Base-by-base conservation (phyloP, 2,113 vertebrate species). In the Ciconia stormi region DNA sequence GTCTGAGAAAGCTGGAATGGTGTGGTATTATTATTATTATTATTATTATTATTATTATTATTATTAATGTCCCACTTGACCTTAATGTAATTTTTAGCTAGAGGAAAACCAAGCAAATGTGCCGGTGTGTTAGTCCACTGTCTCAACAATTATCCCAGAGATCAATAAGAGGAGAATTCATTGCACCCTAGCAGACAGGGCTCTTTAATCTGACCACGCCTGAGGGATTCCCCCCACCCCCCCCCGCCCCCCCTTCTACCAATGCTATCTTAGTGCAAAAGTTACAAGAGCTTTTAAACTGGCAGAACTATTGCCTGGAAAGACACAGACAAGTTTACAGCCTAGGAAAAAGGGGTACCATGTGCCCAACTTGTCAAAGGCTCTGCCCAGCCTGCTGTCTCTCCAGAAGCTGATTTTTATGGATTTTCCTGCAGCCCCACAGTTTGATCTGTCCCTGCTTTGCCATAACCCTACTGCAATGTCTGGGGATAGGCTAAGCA, bases 161-260 rank as follows among this genome's bases (percentile, higher is more conserved):
- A 94, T 84, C 83, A 79, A 27, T 85, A 91, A 61, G 65, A 85
- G 26, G 22, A 78, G 46, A 90, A 92, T 72, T 95, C 56, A 67
- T 50, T 91, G 81, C 65, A 91, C 50, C 34, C 58, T 32, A 14
- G 34, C 66, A 95, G 73, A 82, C 32, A 85, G 61, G 14, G 36
- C 34, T 94, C 14, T 93, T 95, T 53, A 82, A 74, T 92, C 85
- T 74, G 63, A 72, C 32, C 62, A 38, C 79, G 22, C 65, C 38
- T 29, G 16, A 53, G 80, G 49, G 46, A 62, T 17, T 4, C 2
- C 2, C 4, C 26, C 47, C 4, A 2, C 2, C 4, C 26, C 3
- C 38, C 8, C 38, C 38, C 8, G 38, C 38, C 4, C 2, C 2
- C 4, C 26, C 50, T 85, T 49, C 53, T 87, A 50, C 62, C 66